These are phyloP conservation scores for Litocranius walleri DNA, from an alignment of 2,113 vertebrate genomes.

Conservation along the genomic window DNA sequence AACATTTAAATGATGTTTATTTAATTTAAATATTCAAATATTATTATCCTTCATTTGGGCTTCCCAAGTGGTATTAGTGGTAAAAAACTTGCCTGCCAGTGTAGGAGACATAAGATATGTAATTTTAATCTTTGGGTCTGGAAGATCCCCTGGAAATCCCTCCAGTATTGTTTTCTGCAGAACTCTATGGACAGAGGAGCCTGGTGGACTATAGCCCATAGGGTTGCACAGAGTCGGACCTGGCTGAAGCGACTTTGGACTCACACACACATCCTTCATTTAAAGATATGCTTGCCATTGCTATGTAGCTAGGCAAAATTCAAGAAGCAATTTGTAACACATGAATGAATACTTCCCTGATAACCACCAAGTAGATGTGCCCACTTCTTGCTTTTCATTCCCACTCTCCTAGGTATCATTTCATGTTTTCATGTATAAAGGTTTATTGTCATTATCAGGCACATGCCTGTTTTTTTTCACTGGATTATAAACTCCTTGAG, in stretches of 20 bases:
- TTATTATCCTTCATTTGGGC: background rate
- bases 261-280: background rate
- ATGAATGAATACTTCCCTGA: background rate
- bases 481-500: background rate
- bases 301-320: background rate
- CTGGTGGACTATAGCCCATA: background rate
- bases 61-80: background rate
- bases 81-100: background rate
- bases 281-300: background rate
- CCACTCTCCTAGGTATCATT: background rate
- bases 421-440: background rate
- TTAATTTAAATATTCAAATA: background rate
- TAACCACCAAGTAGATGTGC: background rate
- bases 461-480: background rate
- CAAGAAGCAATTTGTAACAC: background rate
- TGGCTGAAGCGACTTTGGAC: accelerated
- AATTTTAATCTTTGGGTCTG: background rate
- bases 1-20: background rate
- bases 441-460: background rate
- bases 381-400: background rate
- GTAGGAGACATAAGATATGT: background rate
- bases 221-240: background rate
- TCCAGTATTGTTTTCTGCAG: background rate
- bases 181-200: background rate
- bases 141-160: background rate